A percentile compares a stretch with the other conserved stretches of the same genome.
Evolutionary conservation across 1,140 invertebrate genomes (phyloP).

Genomic region (Aporrectodea caliginosa): DNA sequence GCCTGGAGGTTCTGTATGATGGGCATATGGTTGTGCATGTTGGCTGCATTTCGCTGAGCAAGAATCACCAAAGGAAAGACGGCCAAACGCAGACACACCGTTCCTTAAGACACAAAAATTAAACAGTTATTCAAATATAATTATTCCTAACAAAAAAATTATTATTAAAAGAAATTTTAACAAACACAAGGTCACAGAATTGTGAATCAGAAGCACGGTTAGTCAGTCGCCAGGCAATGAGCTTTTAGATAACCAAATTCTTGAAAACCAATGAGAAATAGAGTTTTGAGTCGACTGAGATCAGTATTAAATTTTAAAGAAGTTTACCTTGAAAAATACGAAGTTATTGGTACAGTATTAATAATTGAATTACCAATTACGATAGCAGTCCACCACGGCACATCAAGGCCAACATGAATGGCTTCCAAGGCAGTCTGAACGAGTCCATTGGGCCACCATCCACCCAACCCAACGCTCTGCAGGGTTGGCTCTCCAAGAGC

Average conservation of each 20-base stretch:
- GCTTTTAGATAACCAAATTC: too few relatives aligned
- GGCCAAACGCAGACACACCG: slow-evolving; percentile 66
- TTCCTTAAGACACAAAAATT: slow-evolving; percentile 62
- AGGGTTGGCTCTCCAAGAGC: slow-evolving; percentile 71
- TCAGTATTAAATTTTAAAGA: too few relatives aligned
- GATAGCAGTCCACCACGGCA: slow-evolving; percentile 90
- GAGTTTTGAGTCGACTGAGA: too few relatives aligned
- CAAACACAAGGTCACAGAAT: too few relatives aligned
- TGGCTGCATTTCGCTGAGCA: slow-evolving; percentile 70
- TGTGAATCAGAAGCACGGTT: too few relatives aligned
- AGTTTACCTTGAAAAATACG: too few relatives aligned
- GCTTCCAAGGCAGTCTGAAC: slow-evolving; percentile 75
- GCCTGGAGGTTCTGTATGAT: slow-evolving; percentile 72
- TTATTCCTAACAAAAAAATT: too few relatives aligned
- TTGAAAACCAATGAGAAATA: too few relatives aligned
- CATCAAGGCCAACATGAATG: slow-evolving; percentile 68
- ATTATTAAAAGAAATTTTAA: too few relatives aligned
- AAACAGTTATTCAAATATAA: too few relatives aligned
- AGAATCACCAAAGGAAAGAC: slow-evolving; percentile 80
- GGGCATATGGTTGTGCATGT: slow-evolving; percentile 77
- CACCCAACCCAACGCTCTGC: slow-evolving; percentile 72
- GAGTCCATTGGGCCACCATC: slow-evolving; percentile 72
- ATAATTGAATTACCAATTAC: slow-evolving; percentile 67
- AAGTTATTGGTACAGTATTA: too few relatives aligned
- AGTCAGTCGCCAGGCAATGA: too few relatives aligned